Evolutionary conservation across 2,888 invertebrate genomes (phyloP).

Genomic region (Alcis repandata): DNA sequence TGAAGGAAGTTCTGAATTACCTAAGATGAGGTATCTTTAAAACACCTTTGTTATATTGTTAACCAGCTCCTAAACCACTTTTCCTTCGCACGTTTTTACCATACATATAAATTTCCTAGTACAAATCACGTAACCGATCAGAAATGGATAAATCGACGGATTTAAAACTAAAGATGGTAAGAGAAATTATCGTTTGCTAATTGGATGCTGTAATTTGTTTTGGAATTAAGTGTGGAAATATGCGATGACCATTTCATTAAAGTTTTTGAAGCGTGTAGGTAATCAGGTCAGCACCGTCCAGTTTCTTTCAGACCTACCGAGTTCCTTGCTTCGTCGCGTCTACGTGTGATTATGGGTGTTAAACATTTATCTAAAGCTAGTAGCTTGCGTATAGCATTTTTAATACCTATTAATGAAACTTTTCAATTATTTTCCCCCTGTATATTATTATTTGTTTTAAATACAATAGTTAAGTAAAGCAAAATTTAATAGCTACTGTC

Average conservation of each 20-base stretch:
- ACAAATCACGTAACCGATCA: conserved; percentile 16
- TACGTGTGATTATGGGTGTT: no score
- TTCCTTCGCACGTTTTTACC: conserved; percentile 11
- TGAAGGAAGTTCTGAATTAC: no score
- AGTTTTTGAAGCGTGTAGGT: background rate
- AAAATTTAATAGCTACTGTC: background rate
- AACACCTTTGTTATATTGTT: conserved; percentile 1
- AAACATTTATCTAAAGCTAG: no score
- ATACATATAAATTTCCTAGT: conserved; percentile 23
- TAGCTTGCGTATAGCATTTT: no score
- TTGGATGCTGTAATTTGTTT: background rate
- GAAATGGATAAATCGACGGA: conserved; percentile 1
- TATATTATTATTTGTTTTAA: no score
- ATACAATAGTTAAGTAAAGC: background rate
- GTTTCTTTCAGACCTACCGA: no score
- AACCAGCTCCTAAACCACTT: background rate
- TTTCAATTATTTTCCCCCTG: background rate
- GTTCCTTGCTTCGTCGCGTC: no score
- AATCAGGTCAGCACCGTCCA: no score
- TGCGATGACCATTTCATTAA: no score
- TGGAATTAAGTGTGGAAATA: background rate
- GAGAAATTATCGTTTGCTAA: background rate
- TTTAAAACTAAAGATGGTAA: conserved; percentile 19
- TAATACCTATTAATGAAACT: no score
- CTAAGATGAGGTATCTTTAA: no score